Evolutionary conservation across 2,797 vertebrate genomes (phyloP).

Genomic region (Leuciscus waleckii): DNA sequence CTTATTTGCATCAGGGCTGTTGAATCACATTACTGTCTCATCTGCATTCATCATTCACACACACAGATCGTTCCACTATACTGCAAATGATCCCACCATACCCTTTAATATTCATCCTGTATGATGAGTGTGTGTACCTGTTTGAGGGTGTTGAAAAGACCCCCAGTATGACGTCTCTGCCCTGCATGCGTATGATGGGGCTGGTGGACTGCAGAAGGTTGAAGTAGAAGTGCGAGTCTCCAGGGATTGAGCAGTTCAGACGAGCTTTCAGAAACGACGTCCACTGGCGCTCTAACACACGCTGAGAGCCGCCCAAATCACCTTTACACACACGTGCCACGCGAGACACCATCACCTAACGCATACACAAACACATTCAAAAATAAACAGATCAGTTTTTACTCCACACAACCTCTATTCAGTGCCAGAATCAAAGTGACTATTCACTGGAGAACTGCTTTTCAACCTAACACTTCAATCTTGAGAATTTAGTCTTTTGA

Average conservation of each 20-base stretch:
- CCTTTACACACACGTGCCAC: conserved; percentile 96
- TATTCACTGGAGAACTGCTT: conserved; percentile 15
- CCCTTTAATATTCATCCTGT: background rate
- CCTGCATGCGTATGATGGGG: conserved; percentile 86
- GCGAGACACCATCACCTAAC: conserved; percentile 92
- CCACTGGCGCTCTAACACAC: conserved; percentile 97
- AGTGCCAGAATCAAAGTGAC: background rate
- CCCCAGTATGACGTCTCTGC: conserved; percentile 88
- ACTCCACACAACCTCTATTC: background rate
- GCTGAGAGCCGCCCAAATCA: conserved; percentile 92
- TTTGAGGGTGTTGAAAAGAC: conserved; percentile 95
- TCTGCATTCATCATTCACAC: conserved; percentile 31
- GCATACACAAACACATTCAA: conserved; percentile 34
- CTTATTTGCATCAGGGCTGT: conserved; percentile 8
- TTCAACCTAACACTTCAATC: conserved; percentile 12
- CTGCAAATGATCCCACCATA: background rate
- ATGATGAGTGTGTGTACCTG: conserved; percentile 79
- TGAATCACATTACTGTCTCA: conserved; percentile 7
- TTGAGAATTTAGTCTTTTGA: conserved; percentile 5
- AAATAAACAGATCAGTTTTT: background rate
- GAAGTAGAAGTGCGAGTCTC: conserved; percentile 97
- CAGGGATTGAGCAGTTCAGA: conserved; percentile 95
- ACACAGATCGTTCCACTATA: conserved; percentile 2
- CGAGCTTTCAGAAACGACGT: conserved; percentile 96
- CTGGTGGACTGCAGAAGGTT: conserved; percentile 94